Conservation (phyloP, 2,797 vertebrate species). For the Coracias cyanogaster region DNA sequence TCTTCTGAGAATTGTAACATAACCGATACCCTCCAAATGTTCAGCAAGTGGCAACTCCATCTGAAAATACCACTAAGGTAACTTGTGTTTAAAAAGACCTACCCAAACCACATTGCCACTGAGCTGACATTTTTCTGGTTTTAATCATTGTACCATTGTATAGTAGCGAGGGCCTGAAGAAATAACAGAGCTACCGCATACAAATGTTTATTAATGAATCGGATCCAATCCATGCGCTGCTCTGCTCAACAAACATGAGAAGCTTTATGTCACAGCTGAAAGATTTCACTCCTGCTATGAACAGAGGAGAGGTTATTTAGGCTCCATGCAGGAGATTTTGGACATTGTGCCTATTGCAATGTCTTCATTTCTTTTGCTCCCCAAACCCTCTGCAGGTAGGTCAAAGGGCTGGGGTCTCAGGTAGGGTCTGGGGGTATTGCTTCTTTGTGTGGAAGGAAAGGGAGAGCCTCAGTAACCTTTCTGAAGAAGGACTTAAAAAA, state of each 20-base stretch:
- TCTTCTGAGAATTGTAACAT: constrained; percentile 11
- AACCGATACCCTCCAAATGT: background rate
- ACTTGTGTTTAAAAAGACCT: constrained; percentile 1
- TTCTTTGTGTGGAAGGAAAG: background rate
- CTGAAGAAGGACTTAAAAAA: background rate
- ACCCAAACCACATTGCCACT: background rate
- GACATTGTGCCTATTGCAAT: background rate
- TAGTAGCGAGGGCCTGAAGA: background rate
- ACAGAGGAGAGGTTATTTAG: background rate
- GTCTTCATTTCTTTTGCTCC: background rate
- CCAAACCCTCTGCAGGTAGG: background rate
- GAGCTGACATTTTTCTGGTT: background rate
- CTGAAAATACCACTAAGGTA: background rate
- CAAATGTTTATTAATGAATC: background rate
- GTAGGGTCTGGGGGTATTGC: rapidly evolving
- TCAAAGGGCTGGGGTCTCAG: background rate
- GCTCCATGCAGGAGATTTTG: background rate
- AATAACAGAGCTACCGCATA: background rate
- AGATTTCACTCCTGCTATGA: background rate
- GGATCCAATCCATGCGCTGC: background rate
- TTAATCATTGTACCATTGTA: background rate
- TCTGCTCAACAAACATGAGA: background rate
- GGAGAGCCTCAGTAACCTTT: background rate
- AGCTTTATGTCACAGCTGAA: background rate
- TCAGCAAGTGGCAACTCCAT: background rate